These are phyloP conservation scores for Listronotus oregonensis DNA, from an alignment of 1,140 invertebrate species.

Conservation along the genomic window DNA sequence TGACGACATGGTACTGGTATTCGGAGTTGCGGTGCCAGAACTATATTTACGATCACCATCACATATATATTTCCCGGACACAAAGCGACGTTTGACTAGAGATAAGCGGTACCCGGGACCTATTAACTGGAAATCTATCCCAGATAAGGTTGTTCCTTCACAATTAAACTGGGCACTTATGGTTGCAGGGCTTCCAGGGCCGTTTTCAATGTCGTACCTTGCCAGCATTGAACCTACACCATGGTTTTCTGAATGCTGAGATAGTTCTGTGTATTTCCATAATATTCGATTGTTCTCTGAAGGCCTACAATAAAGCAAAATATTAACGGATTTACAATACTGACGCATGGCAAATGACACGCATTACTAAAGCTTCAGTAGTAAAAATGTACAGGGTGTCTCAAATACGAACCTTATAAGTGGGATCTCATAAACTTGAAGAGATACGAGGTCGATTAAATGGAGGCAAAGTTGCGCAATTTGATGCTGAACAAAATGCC, in stretches of 20 bases:
- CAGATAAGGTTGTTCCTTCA: constrained; percentile 91
- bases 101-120: constrained; percentile 90
- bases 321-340: no score
- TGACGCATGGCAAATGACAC: no score
- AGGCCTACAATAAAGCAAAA: constrained; percentile 60
- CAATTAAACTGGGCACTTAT: constrained; percentile 93
- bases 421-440: no score
- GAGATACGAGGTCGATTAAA: no score
- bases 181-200: constrained; percentile 80
- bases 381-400: no score
- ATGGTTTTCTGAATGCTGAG: constrained; percentile 84
- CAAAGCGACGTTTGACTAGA: constrained; percentile 90
- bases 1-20: constrained; percentile 45
- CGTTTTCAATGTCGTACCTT: constrained; percentile 81
- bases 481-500: no score
- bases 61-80: constrained; percentile 90
- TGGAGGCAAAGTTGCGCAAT: no score
- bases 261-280: constrained; percentile 93
- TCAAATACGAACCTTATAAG: no score
- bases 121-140: constrained; percentile 89
- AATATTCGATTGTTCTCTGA: constrained; percentile 79
- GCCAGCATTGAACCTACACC: constrained; percentile 89
- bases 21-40: constrained; percentile 47
- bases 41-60: constrained; percentile 74
- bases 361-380: no score